Conservation (phyloP, 2,797 vertebrate genomes). For the Premnoplex brunnescens region DNA sequence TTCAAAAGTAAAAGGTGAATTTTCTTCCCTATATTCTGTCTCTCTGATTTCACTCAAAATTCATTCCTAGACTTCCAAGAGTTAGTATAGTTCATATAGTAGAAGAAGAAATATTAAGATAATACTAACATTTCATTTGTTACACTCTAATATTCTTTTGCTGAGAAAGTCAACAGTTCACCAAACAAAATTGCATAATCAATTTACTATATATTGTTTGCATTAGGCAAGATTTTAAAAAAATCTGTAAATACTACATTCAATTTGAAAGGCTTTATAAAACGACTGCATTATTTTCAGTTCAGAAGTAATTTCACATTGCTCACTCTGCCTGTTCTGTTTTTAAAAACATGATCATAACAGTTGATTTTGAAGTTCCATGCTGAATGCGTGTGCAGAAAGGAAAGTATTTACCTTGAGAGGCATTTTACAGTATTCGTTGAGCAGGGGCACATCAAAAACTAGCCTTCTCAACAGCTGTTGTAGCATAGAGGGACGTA, state of each 20-base stretch:
- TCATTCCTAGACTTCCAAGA: not conserved
- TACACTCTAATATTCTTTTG: not conserved
- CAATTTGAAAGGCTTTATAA: not conserved
- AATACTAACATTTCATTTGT: not conserved
- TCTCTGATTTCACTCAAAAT: not conserved
- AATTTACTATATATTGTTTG: not conserved
- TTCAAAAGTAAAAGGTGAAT: not conserved
- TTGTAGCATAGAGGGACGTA: conserved; percentile 96
- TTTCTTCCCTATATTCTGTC: not conserved
- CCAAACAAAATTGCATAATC: not conserved
- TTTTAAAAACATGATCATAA: not conserved
- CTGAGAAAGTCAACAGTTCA: not conserved
- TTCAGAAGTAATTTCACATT: not conserved
- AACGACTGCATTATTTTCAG: not conserved
- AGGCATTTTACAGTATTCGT: conserved; percentile 98
- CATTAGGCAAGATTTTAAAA: not conserved
- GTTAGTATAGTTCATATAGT: not conserved
- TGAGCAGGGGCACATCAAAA: conserved; percentile 96
- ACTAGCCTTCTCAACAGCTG: conserved; percentile 93
- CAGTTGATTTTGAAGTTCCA: not conserved
- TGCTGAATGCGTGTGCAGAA: not conserved
- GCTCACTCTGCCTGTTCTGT: not conserved
- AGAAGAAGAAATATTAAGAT: not conserved
- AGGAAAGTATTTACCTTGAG: conserved; percentile 84
- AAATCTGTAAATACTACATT: not conserved